Evolutionary conservation across 2,113 vertebrate genomes (phyloP).

Genomic region (Corydoras sp.): DNA sequence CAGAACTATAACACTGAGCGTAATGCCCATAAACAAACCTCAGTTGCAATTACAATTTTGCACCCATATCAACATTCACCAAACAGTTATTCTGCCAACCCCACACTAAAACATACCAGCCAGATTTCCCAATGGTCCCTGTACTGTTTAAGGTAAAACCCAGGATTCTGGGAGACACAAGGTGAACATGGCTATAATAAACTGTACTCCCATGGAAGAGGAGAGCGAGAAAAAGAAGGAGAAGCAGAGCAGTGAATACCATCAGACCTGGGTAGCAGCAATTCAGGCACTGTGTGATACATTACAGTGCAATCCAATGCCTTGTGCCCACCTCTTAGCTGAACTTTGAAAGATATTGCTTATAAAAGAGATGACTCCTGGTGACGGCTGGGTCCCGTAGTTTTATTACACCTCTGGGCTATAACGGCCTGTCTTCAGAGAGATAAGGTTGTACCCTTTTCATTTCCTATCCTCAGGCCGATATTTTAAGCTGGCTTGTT

Average conservation of each 20-base stretch:
- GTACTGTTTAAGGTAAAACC: no score
- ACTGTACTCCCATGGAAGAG: no score
- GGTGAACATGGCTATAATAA: no score
- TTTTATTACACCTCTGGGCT: slow-evolving; percentile 93
- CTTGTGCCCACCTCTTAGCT: slow-evolving; percentile 76
- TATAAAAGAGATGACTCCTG: slow-evolving; percentile 84
- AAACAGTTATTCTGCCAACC: no score
- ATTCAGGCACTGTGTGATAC: slow-evolving; percentile 58
- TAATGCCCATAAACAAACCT: no score
- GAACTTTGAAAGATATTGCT: slow-evolving; percentile 84
- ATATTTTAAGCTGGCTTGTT: slow-evolving; percentile 80
- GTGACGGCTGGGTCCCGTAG: slow-evolving; percentile 81
- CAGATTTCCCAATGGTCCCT: no score
- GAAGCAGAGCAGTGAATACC: neutral
- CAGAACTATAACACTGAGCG: no score
- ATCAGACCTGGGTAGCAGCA: slow-evolving; percentile 18
- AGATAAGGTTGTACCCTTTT: slow-evolving; percentile 94
- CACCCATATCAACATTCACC: no score
- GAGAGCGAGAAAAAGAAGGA: neutral
- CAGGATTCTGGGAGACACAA: no score
- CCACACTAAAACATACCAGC: no score
- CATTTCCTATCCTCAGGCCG: slow-evolving; percentile 82
- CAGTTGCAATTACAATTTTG: no score
- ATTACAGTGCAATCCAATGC: slow-evolving; percentile 58
- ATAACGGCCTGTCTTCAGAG: slow-evolving; percentile 80